These are phyloP conservation scores for Microcebus murinus DNA, from an alignment of 2,113 vertebrate species.

Conservation along the genomic window DNA sequence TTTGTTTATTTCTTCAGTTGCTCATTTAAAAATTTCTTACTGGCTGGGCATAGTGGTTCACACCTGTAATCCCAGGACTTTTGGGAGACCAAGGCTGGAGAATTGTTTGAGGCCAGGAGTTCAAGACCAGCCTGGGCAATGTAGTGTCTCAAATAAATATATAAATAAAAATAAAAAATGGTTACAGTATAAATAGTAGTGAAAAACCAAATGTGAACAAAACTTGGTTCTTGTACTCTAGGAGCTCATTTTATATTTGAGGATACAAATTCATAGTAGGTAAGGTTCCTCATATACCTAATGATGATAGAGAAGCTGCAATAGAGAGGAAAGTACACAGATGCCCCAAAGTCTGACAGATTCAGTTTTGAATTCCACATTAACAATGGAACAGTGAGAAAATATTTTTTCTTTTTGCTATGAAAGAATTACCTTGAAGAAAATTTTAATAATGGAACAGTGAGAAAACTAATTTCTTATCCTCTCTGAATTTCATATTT, in stretches of 20 bases:
- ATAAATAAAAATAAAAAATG: neutral
- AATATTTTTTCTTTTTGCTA: neutral
- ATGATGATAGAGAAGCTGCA: neutral
- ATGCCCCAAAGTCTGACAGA: neutral
- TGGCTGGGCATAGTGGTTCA: neutral
- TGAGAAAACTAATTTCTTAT: neutral
- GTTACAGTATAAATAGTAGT: neutral
- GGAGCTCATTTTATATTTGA: neutral
- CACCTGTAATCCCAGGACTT: too few relatives aligned
- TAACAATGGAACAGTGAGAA: neutral
- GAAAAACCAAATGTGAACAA: neutral
- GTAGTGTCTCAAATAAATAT: neutral
- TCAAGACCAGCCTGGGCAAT: neutral
- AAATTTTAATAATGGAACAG: neutral
- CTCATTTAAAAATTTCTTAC: neutral
- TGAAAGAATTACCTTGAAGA: too few relatives aligned
- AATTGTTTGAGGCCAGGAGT: too few relatives aligned
- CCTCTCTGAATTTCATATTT: neutral
- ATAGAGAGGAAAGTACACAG: neutral
- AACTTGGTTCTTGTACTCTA: neutral
- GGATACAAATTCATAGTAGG: neutral
- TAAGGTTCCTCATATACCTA: neutral
- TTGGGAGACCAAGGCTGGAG: too few relatives aligned
- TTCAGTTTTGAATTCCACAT: neutral
- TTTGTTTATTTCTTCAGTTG: conserved; percentile 45